Evolutionary conservation across 2,113 vertebrate genomes (phyloP).

Genomic region (Cephalopholis sonnerati): DNA sequence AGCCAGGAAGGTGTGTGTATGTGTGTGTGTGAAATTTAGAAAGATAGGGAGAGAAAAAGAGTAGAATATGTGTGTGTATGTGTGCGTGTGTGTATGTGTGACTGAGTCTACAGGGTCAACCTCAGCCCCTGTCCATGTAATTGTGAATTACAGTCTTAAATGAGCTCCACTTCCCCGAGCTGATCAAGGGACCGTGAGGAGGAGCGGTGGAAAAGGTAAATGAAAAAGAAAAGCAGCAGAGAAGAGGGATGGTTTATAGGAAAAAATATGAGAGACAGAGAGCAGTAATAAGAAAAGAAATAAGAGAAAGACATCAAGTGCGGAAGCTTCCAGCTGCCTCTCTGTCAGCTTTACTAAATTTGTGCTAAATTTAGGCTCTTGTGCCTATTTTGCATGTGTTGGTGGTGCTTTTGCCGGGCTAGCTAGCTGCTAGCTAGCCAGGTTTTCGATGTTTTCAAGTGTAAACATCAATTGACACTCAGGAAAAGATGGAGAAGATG

Average conservation of each 20-base stretch:
- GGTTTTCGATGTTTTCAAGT: too few relatives aligned
- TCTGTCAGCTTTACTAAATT: too few relatives aligned
- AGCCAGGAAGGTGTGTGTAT: constrained; percentile 28
- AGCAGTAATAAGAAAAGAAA: not conserved
- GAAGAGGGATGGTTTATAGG: not conserved
- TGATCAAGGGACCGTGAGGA: constrained; percentile 36
- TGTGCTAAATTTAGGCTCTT: too few relatives aligned
- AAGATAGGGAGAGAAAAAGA: not conserved
- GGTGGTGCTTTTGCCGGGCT: too few relatives aligned
- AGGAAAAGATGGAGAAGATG: too few relatives aligned
- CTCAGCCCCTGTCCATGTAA: constrained; percentile 72
- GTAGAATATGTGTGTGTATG: not conserved
- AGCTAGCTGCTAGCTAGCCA: too few relatives aligned
- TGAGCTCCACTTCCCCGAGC: constrained; percentile 55
- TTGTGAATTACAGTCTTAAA: constrained; percentile 75
- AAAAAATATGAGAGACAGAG: not conserved
- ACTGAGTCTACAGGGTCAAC: constrained; percentile 49
- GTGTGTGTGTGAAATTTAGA: constrained; percentile 4
- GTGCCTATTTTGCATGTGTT: too few relatives aligned
- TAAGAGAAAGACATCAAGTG: not conserved
- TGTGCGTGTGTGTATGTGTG: constrained; percentile 33
- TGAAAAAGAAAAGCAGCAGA: not conserved
- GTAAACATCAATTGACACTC: too few relatives aligned
- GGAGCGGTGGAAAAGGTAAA: constrained; percentile 15
- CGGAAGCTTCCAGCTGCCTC: too few relatives aligned